Base-by-base conservation (phyloP, 2,797 vertebrate genomes). In the Fistularia commersonii region DNA sequence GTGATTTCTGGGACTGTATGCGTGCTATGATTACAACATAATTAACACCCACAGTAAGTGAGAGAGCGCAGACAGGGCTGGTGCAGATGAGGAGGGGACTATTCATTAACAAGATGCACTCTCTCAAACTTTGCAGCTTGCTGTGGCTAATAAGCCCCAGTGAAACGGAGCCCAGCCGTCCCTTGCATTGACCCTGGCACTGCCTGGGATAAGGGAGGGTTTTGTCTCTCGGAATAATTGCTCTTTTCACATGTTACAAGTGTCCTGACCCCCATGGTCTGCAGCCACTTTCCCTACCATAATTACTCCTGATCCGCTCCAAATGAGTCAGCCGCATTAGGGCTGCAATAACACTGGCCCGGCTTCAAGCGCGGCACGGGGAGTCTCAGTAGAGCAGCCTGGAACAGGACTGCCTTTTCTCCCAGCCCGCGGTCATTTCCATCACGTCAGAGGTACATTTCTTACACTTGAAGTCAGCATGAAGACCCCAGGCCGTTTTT, bases 201-300 rank as follows among this genome's bases (percentile, higher is more conserved):
- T 81, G 86, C 84, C 76, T 75, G 40, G 87, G 84, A 90, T 90
- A 90, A 90, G 89, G 87, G 83, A 88, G 85, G 89, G 84, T 89
- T 91, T 90, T 91, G 90, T 91, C 90, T 90, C 70, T 76, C 60
- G 83, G 86, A 91, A 91, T 92, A 92, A 91, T 91, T 91, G 90
- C 89, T 90, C 90, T 92, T 91, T 92, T 91, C 89, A 91, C 88
- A 89, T 90, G 87, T 91, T 92, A 88, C 90, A 89, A 91, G 88
- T 90, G 88, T 90, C 87, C 88, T 89, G 90, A 91, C 89, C 91
- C 88, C 88, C 86, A 81, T 63, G 79, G 87, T 89, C 88, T 68
- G 85, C 85, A 88, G 87, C 80, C 86, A 86, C 87, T 84, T 85
- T 87, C 79, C 83, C 81, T 61, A 80, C 82, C 85, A 88, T 91